A percentile compares a stretch with the other conserved stretches of the same genome.
Conservation (phyloP, 2,888 invertebrate species). For the Lapara coniferarum region DNA sequence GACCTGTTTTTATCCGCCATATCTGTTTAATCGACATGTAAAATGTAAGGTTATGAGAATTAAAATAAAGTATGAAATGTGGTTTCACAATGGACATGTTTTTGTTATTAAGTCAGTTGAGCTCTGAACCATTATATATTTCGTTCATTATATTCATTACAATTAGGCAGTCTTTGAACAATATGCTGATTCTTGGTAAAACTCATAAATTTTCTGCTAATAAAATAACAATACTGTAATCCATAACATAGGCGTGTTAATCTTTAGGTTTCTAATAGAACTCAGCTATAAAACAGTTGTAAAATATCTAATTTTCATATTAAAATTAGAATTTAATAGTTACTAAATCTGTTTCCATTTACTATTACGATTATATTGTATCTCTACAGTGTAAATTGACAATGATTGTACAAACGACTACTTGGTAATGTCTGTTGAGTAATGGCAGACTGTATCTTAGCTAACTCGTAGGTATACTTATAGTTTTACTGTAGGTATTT, state of each 20-base stretch:
- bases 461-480: background rate
- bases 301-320: background rate
- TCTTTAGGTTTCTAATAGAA: background rate
- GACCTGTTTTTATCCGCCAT: conserved; percentile 34
- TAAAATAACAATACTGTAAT: background rate
- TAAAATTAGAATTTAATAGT: background rate
- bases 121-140: background rate
- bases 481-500: no score
- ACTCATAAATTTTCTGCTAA: no score
- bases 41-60: conserved; percentile 13
- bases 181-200: no score
- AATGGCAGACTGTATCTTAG: background rate
- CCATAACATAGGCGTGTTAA: background rate
- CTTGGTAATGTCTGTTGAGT: background rate
- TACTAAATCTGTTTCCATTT: background rate
- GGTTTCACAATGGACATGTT: background rate
- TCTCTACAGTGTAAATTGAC: background rate
- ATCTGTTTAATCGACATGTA: conserved; percentile 35
- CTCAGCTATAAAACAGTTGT: background rate
- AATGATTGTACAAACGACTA: background rate
- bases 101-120: no score
- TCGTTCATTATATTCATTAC: background rate
- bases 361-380: background rate
- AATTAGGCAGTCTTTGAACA: background rate
- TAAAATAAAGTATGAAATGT: conserved; percentile 7